Base-by-base conservation (phyloP, 2,888 invertebrate species). In the Strigamia crassipes region DNA sequence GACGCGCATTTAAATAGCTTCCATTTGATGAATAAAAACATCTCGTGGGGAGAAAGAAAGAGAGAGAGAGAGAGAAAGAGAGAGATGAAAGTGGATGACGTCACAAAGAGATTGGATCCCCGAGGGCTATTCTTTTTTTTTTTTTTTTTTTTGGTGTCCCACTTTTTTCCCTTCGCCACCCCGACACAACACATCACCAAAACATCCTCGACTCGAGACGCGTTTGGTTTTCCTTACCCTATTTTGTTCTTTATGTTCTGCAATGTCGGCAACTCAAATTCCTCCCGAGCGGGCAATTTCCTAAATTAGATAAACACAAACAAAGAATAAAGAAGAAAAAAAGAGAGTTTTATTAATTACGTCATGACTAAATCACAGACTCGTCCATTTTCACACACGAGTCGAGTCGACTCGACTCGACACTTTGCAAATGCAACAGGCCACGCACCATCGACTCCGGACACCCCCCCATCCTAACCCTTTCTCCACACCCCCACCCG, bases 231-330 rank as follows among this genome's bases (percentile, higher is more conserved):
- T 10, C 10, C 79, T 79, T 79, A 79, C 79, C 79, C 79, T 5
- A 79, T 42, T n/a, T 42, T 82, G 81, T 82, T 83, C 56, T 83
- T 87, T 86, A 87, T 87, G 81, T 84, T 83, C 61, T 82, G 79
- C 81, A 84, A 84, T 84, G 83, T 86, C 88, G 85, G 88, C 87
- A 92, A 91, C 86, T 92, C 92, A 88, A 93, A 92, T 87, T 90
- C 91, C 86, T 92, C 92, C 42, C 78, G 42, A 89, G 92, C 92
- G 86, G 91, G 91, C 85, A 89, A 87, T 86, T 91, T 91, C 88
- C 92, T 92, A 88, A 13, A 87, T 87, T 78, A 84, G 79, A 81
- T 82, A 82, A 79, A 83, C 61, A 18, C 21, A 42, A 46, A 42
- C 15, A 78, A 31, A 78, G 13, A 6, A 41, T 2, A 78, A 34